These are phyloP conservation scores for Pelecanoides urinatrix DNA, from an alignment of 2,113 vertebrate genomes.

Conservation along the genomic window DNA sequence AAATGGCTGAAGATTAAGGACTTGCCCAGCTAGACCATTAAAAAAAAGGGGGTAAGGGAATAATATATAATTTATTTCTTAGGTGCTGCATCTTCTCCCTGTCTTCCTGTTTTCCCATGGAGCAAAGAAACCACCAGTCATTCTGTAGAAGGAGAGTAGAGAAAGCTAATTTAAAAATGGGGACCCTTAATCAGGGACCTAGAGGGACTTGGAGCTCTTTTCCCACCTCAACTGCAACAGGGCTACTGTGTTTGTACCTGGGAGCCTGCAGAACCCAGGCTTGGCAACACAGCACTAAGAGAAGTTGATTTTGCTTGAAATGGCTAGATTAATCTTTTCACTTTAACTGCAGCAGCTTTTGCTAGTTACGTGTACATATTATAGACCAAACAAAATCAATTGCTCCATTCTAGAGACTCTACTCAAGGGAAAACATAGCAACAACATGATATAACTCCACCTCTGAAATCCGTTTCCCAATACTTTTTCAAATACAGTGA, in stretches of 20 bases:
- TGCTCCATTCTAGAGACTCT: neutral
- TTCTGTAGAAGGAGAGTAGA: neutral
- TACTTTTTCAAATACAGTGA: neutral
- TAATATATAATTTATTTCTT: neutral
- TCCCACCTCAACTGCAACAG: neutral
- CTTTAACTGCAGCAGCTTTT: neutral
- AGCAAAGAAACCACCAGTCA: neutral
- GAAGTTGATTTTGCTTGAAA: neutral
- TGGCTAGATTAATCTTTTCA: neutral
- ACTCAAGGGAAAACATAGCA: neutral
- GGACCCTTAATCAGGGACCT: neutral
- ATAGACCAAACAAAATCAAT: conserved; percentile 11
- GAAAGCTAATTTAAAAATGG: neutral
- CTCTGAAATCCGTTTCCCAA: neutral
- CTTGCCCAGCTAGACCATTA: neutral
- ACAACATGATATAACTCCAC: neutral
- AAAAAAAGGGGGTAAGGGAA: neutral
- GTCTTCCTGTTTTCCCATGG: neutral
- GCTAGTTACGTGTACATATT: neutral
- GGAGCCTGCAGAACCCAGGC: neutral
- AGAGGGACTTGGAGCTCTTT: neutral
- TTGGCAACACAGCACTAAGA: neutral
- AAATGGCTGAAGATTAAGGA: neutral
- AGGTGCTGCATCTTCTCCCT: neutral
- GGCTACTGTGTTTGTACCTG: neutral